Conservation (phyloP, 2,797 vertebrate species). For the Trichosurus vulpecula region DNA sequence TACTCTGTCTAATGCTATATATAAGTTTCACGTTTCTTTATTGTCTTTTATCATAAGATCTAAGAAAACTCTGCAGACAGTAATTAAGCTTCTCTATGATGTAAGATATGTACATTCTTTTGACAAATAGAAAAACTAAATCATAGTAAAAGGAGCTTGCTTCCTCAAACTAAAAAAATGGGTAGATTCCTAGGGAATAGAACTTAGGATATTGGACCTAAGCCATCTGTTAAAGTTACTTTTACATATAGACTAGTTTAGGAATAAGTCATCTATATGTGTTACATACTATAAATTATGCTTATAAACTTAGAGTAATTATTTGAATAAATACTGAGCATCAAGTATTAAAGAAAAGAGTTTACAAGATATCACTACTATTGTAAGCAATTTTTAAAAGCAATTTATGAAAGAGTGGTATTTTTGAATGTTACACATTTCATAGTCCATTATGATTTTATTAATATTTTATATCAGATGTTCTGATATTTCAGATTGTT, state of each 20-base stretch:
- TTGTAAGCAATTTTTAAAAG: not conserved
- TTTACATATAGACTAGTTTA: not conserved
- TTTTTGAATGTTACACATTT: not conserved
- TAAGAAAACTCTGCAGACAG: constrained; percentile 9
- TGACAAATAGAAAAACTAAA: constrained; percentile 42
- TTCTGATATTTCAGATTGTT: constrained; percentile 11
- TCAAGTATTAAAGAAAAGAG: not conserved
- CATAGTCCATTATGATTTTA: constrained; percentile 16
- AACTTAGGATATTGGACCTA: not conserved
- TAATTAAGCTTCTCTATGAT: constrained; percentile 40
- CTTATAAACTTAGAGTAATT: not conserved
- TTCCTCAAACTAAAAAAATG: not conserved
- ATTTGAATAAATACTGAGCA: not conserved
- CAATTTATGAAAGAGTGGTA: not conserved
- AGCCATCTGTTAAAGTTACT: not conserved
- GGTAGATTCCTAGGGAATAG: constrained; percentile 12
- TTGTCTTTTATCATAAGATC: constrained; percentile 14
- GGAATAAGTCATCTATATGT: not conserved
- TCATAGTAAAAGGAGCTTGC: constrained; percentile 21
- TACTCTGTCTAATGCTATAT: not conserved
- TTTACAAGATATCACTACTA: not conserved
- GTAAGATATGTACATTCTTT: not conserved
- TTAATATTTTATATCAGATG: constrained; percentile 34
- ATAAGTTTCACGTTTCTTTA: constrained; percentile 7
- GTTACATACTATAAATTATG: not conserved